These are phyloP conservation scores for Malacosoma neustria DNA, from an alignment of 2,888 invertebrate species.

Conservation along the genomic window DNA sequence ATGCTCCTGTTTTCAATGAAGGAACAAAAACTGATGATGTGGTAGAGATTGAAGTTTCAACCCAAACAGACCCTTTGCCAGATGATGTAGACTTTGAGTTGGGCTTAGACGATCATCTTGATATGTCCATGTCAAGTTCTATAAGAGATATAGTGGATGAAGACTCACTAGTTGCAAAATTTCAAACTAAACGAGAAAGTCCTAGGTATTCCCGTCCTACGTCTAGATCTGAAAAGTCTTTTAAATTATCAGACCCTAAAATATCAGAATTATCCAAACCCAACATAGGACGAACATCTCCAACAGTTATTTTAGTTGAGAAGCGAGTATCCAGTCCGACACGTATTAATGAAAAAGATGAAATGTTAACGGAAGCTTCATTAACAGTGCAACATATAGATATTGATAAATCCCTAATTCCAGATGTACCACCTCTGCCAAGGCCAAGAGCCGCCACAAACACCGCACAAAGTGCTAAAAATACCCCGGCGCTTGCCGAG, in stretches of 20 bases:
- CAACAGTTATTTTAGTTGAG: slow-evolving; percentile 77
- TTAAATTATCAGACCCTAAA: slow-evolving; percentile 72
- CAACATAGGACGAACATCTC: slow-evolving; percentile 72
- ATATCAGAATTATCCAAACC: slow-evolving; percentile 72
- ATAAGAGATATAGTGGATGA: slow-evolving; percentile 64
- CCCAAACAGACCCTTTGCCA: slow-evolving; percentile 89
- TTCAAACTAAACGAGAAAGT: slow-evolving; percentile 63
- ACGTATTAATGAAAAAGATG: slow-evolving; percentile 72
- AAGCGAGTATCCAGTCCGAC: slow-evolving; percentile 76
- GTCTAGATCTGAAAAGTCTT: slow-evolving; percentile 73
- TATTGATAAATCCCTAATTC: slow-evolving; percentile 59
- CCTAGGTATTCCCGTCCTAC: slow-evolving; percentile 63
- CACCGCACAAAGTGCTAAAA: slow-evolving; percentile 24
- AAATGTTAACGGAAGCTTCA: slow-evolving; percentile 79
- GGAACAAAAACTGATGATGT: slow-evolving; percentile 38
- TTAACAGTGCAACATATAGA: slow-evolving; percentile 79
- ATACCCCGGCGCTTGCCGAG: slow-evolving; percentile 21
- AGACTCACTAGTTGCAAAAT: slow-evolving; percentile 67
- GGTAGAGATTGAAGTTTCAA: slow-evolving; percentile 84
- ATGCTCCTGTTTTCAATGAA: slow-evolving; percentile 17
- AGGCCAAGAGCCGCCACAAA: slow-evolving; percentile 33
- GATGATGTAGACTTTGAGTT: slow-evolving; percentile 83
- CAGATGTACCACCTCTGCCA: slow-evolving; percentile 63
- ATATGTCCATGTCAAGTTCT: slow-evolving; percentile 63
- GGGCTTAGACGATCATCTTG: slow-evolving; percentile 60